phyloP scores from a whole-genome alignment of 2,888 invertebrate species.

The Corbicula japonica region DNA sequence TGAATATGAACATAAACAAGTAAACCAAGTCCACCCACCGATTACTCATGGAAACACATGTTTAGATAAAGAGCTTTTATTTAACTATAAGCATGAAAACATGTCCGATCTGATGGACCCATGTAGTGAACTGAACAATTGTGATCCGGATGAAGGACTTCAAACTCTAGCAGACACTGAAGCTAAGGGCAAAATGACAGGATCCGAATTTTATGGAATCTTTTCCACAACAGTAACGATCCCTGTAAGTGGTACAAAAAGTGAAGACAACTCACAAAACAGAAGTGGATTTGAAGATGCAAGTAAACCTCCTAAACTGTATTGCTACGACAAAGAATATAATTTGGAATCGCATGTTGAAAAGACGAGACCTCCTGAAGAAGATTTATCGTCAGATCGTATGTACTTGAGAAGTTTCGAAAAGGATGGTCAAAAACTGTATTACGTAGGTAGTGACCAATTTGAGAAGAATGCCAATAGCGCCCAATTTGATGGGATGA shows the following conservation, averaged over 20 bases:
- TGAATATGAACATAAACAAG: too few species aligned
- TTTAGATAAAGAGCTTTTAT: too few species aligned
- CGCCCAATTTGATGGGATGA: too few species aligned
- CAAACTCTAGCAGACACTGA: background rate
- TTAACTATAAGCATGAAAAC: too few species aligned
- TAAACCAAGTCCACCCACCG: too few species aligned
- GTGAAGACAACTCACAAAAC: too few species aligned
- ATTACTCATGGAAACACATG: too few species aligned
- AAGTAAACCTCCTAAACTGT: background rate
- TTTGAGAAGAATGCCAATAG: too few species aligned
- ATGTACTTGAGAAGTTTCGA: slow-evolving; percentile 12
- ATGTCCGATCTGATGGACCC: too few species aligned
- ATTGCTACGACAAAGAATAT: too few species aligned
- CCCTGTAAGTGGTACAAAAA: background rate
- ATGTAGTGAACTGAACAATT: too few species aligned
- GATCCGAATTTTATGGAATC: slow-evolving; percentile 4
- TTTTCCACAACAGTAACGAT: background rate
- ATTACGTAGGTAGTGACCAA: slow-evolving; percentile 6
- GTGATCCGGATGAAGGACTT: background rate
- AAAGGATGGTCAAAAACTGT: slow-evolving; percentile 9
- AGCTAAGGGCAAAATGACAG: background rate
- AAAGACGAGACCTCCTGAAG: background rate
- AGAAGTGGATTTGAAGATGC: too few species aligned
- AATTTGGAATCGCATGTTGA: background rate
- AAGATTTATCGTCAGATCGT: background rate